Evolutionary conservation across 2,888 invertebrate species (phyloP).

Genomic region (Arctia plantaginis): DNA sequence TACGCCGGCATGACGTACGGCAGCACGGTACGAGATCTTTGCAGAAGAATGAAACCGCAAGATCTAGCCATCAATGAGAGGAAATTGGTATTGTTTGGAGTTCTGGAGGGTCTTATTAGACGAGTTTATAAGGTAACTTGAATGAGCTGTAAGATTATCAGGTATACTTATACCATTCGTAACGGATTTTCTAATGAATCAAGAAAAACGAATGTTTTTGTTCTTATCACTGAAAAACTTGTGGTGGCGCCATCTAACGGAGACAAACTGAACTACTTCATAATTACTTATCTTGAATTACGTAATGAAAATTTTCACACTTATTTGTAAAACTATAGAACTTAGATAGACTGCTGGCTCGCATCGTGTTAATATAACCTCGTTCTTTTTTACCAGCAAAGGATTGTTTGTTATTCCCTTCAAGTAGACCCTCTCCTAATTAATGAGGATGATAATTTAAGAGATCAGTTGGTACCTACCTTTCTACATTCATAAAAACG

Average conservation of each 20-base stretch:
- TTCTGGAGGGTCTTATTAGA: constrained; percentile 94
- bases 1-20: constrained; percentile 93
- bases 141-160: background rate
- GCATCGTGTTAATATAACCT: background rate
- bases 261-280: background rate
- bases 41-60: constrained; percentile 90
- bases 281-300: background rate
- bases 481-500: background rate
- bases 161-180: background rate
- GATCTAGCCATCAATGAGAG: constrained; percentile 92
- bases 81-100: constrained; percentile 94
- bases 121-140: constrained; percentile 90
- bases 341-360: background rate
- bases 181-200: background rate
- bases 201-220: background rate
- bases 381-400: background rate
- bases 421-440: background rate
- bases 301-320: background rate
- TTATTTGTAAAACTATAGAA: background rate
- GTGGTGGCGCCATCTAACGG: background rate
- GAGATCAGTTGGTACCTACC: background rate
- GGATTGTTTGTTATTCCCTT: background rate
- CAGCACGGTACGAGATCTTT: constrained; percentile 91
- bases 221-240: background rate
- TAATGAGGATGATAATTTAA: background rate